Percentiles rank a stretch among this genome's conserved stretches.
Conservation (phyloP, 2,888 invertebrate species). For the Zaprionus bogoriensis region DNA sequence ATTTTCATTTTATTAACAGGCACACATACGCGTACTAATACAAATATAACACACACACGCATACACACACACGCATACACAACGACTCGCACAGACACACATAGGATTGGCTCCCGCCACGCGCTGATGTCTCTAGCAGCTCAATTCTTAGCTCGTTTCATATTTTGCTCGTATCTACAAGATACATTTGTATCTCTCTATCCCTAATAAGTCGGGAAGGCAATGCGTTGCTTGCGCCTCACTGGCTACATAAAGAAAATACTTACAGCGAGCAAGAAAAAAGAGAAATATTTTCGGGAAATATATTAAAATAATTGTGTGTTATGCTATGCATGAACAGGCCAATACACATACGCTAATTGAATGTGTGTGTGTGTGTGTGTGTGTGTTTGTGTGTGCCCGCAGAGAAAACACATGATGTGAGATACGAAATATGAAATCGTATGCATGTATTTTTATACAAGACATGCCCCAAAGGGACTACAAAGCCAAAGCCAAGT, state of each 20-base stretch:
- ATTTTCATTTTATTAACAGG: conserved; percentile 72
- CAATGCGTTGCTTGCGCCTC: conserved; percentile 40
- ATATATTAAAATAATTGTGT: conserved; percentile 58
- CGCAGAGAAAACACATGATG: conserved; percentile 42
- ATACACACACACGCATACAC: not conserved
- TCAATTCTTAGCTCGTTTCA: conserved; percentile 49
- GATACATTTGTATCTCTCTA: conserved; percentile 61
- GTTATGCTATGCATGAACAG: conserved; percentile 46
- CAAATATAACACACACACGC: conserved; percentile 5
- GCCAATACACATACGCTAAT: conserved; percentile 53
- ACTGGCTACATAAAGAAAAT: conserved; percentile 34
- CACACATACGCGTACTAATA: conserved; percentile 21
- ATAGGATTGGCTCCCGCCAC: conserved; percentile 45
- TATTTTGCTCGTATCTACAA: conserved; percentile 34
- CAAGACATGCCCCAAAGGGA: conserved; percentile 68
- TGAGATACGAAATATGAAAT: conserved; percentile 41
- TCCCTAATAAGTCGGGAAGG: conserved; percentile 45
- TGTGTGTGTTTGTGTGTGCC: conserved; percentile 23
- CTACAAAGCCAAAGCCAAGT: conserved; percentile 52
- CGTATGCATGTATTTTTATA: conserved; percentile 59
- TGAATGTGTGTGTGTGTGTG: conserved; percentile 36
- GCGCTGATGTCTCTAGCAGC: conserved; percentile 41
- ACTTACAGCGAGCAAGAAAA: not conserved
- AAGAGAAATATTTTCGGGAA: conserved; percentile 28
- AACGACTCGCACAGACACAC: not conserved